Evolutionary conservation across 2,113 vertebrate species (phyloP).

Genomic region (Mesitornis unicolor): DNA sequence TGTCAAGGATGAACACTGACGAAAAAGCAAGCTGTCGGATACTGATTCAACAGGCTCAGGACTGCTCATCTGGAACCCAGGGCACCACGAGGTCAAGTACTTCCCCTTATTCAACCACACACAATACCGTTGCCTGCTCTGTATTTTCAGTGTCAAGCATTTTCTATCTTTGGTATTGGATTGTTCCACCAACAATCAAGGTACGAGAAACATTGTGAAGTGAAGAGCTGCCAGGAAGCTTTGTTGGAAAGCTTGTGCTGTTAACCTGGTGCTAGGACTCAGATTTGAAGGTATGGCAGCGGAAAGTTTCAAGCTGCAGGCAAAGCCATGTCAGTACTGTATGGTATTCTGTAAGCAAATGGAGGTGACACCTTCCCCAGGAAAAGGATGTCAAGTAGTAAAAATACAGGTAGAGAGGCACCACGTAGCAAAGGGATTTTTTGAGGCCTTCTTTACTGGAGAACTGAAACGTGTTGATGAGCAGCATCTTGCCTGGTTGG

Average conservation of each 20-base stretch:
- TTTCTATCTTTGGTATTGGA: background rate
- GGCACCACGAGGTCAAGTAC: constrained; percentile 4
- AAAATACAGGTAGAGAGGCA: background rate
- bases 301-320: background rate
- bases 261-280: no score
- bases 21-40: background rate
- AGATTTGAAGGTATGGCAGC: background rate
- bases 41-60: background rate
- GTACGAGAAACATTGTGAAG: background rate
- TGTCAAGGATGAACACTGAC: background rate
- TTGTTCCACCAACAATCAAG: background rate
- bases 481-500: background rate
- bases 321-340: background rate
- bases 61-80: constrained; percentile 34
- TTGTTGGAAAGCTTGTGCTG: background rate
- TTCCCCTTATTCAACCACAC: constrained; percentile 45
- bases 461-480: background rate
- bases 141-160: background rate
- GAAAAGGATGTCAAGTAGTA: background rate
- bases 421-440: background rate
- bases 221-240: background rate
- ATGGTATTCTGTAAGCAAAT: background rate
- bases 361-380: background rate
- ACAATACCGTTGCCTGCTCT: background rate
- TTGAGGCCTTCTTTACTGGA: background rate